A percentile compares a stretch with the other conserved stretches of the same genome.
Conservation (phyloP, 1,140 invertebrate species). For the Bilobella aurantiaca region DNA sequence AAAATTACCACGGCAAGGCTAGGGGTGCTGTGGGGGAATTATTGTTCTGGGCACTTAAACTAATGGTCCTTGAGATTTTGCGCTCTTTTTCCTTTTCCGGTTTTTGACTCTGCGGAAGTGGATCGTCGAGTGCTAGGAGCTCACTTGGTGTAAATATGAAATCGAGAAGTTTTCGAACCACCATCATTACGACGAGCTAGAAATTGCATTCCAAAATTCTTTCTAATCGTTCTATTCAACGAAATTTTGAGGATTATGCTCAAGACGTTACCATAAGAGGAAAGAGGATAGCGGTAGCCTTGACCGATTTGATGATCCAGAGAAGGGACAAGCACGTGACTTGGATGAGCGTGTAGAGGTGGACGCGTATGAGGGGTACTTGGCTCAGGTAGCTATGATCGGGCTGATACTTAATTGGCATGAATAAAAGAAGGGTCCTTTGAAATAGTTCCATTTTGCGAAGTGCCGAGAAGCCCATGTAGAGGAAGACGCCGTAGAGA, state of each 20-base stretch:
- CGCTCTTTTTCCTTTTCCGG: slow-evolving; percentile 43
- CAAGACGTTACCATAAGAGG: slow-evolving; percentile 49
- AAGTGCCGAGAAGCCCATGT: slow-evolving; percentile 54
- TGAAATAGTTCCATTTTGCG: slow-evolving; percentile 49
- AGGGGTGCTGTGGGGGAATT: not conserved
- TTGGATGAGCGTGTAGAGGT: slow-evolving; percentile 52
- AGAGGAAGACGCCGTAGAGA: slow-evolving; percentile 55
- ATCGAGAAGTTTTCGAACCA: slow-evolving; percentile 49
- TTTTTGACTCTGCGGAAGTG: slow-evolving; percentile 48
- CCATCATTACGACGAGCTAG: slow-evolving; percentile 51
- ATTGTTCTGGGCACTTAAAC: not conserved
- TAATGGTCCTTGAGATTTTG: not conserved
- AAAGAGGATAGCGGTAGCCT: slow-evolving; percentile 50
- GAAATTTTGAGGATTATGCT: slow-evolving; percentile 3
- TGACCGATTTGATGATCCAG: slow-evolving; percentile 51
- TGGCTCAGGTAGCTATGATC: slow-evolving; percentile 29
- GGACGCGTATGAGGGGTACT: slow-evolving; percentile 47
- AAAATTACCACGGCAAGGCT: not conserved
- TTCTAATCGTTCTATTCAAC: slow-evolving; percentile 5
- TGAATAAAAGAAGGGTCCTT: slow-evolving; percentile 49
- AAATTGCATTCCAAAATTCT: slow-evolving; percentile 16
- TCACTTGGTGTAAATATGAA: slow-evolving; percentile 49
- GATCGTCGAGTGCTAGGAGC: slow-evolving; percentile 51
- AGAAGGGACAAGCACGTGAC: slow-evolving; percentile 46
- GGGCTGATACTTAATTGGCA: slow-evolving; percentile 50